Evolutionary conservation across 2,797 vertebrate species (phyloP), one percentile per base, ranked within the genome.

Genomic region (Chelon auratus): DNA sequence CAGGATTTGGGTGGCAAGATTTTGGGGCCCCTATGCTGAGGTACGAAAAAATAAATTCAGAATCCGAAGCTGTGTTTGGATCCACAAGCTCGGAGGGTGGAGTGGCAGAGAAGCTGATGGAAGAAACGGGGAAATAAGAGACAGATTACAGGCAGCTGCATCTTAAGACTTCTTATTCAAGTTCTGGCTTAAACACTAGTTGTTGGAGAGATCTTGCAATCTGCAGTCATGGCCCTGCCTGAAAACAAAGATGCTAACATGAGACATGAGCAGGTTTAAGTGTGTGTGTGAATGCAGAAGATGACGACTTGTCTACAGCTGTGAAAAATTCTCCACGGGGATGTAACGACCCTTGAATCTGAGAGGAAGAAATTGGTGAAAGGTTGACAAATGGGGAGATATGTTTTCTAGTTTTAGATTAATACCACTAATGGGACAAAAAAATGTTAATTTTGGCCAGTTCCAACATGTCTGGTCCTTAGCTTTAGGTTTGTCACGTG

Each of bases 121-220:
- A 66, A 63, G 7, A 61, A 63, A 66, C 30, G 12, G 42, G 20
- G 37, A 75, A 50, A 36, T 39, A 50, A 77, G 37, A 51, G 45
- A 76, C 42, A 54, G 60, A 88, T 85, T 71, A 75, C 65, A 80
- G 73, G 72, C 79, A 89, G 80, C 83, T 83, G 72, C 56, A 65
- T 71, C 24, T 45, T 61, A 67, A 81, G 72, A 67, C 57, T 75
- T 52, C 20, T 57, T 62, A 18, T 75, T 65, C 18, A 67, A 37
- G 36, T 76, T 67, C 52, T 82, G 79, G 69, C 70, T 61, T 56
- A 13, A 36, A 40, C 20, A 55, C 62, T 48, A 48, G 53, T n/a
- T 47, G 47, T 69, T 65, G 66, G 69, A 73, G 48, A 71, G 62
- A 78, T 43, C 63, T 52, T 26, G 10, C 57, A 56, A 62, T 50